A percentile compares a stretch with the other conserved stretches of the same genome.
Conservation (phyloP, 2,888 invertebrate genomes). For the Lordiphosa andalusiaca region DNA sequence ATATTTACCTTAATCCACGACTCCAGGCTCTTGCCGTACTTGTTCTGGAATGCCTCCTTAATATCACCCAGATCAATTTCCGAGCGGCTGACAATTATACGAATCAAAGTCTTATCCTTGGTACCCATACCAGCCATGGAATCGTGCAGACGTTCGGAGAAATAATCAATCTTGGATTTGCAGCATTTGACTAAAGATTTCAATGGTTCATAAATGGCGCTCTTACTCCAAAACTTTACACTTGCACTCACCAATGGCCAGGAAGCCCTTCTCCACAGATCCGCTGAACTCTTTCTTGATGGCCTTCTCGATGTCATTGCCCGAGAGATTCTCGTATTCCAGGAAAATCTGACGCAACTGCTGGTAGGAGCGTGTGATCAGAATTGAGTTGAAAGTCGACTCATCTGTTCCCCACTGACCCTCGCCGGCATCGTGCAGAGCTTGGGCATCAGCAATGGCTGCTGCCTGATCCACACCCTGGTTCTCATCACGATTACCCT, state of each 20-base stretch:
- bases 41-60: constrained; percentile 92
- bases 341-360: constrained; percentile 92
- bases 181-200: constrained; percentile 88
- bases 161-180: constrained; percentile 94
- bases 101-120: constrained; percentile 94
- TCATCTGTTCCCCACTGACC: constrained; percentile 95
- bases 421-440: constrained; percentile 88
- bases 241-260: constrained; percentile 88
- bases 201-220: background rate
- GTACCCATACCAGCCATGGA: constrained; percentile 94
- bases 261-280: constrained; percentile 90
- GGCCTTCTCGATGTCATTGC: constrained; percentile 90
- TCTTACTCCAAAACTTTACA: background rate
- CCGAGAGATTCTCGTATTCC: constrained; percentile 90
- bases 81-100: constrained; percentile 93
- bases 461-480: constrained; percentile 89
- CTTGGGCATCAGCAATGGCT: constrained; percentile 91
- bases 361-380: constrained; percentile 93
- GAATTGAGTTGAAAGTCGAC: constrained; percentile 91
- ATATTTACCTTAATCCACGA: constrained; percentile 89
- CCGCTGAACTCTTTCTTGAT: constrained; percentile 95
- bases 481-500: constrained; percentile 95
- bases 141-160: constrained; percentile 93
- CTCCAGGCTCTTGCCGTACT: constrained; percentile 90
- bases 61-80: constrained; percentile 96